phyloP scores from a whole-genome alignment of 2,888 invertebrate genomes.

The Sipunculus nudus region DNA sequence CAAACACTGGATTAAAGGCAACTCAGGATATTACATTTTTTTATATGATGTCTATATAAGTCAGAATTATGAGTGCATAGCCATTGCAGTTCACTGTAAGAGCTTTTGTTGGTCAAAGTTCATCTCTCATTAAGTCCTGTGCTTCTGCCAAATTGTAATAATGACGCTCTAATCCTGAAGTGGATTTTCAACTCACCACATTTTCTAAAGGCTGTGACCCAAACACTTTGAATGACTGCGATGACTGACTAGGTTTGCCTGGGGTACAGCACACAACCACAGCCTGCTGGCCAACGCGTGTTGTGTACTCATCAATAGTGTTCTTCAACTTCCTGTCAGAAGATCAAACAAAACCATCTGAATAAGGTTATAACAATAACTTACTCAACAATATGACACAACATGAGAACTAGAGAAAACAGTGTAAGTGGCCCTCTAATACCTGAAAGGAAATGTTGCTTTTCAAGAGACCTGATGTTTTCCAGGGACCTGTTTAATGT shows the following conservation, averaged over 20 bases:
- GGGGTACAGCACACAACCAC: constrained; percentile 95
- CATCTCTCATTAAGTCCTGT: no score
- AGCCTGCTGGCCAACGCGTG: constrained; percentile 96
- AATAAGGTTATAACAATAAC: neutral
- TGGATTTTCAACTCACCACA: constrained; percentile 78
- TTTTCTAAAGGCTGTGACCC: constrained; percentile 95
- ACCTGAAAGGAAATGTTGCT: neutral
- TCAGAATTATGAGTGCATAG: no score
- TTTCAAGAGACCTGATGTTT: no score
- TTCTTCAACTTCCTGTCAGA: constrained; percentile 64
- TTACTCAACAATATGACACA: neutral
- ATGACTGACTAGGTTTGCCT: constrained; percentile 79
- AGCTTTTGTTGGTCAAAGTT: no score
- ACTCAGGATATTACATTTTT: no score
- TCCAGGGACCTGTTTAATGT: neutral
- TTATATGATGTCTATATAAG: no score
- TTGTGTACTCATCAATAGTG: constrained; percentile 87
- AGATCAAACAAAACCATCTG: neutral
- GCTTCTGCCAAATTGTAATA: no score
- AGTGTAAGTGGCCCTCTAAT: no score
- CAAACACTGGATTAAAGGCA: no score
- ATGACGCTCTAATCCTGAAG: no score
- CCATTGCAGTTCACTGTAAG: no score
- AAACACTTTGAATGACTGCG: constrained; percentile 95
- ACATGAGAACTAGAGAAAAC: no score